These are phyloP conservation scores for Hippolais icterina DNA, from an alignment of 2,113 vertebrate genomes.

Conservation along the genomic window DNA sequence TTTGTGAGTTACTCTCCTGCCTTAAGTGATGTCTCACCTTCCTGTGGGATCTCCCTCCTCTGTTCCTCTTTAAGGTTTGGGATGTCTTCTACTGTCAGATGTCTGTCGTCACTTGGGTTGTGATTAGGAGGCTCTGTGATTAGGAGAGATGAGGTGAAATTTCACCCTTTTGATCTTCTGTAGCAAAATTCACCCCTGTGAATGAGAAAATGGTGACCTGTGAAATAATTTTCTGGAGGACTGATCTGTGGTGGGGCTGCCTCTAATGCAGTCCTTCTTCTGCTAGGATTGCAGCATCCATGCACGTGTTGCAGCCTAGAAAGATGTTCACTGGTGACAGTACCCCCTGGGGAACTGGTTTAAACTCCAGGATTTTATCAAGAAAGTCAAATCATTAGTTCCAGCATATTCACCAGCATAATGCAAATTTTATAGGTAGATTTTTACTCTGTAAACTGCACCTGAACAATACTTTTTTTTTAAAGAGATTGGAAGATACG, in stretches of 20 bases:
- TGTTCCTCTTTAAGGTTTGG: background rate
- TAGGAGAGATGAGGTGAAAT: background rate
- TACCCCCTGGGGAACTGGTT: background rate
- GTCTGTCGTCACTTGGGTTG: background rate
- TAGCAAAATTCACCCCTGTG: background rate
- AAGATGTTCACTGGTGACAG: background rate
- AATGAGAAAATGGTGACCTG: background rate
- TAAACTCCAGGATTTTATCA: background rate
- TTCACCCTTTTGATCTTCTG: background rate
- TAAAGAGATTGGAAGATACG: background rate
- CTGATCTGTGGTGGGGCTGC: fast-evolving
- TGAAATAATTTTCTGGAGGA: background rate
- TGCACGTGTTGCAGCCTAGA: background rate
- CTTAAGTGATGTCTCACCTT: background rate
- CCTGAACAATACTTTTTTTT: background rate
- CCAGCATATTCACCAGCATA: background rate
- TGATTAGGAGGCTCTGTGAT: background rate
- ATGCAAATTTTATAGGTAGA: background rate
- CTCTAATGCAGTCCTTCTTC: background rate
- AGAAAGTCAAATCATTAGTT: background rate
- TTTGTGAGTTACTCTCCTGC: background rate
- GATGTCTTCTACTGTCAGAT: background rate
- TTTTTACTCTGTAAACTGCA: background rate
- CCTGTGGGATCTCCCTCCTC: background rate
- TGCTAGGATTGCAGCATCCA: background rate